Conservation (phyloP, 2,113 vertebrate genomes). For the Rhynchomys soricoides region DNA sequence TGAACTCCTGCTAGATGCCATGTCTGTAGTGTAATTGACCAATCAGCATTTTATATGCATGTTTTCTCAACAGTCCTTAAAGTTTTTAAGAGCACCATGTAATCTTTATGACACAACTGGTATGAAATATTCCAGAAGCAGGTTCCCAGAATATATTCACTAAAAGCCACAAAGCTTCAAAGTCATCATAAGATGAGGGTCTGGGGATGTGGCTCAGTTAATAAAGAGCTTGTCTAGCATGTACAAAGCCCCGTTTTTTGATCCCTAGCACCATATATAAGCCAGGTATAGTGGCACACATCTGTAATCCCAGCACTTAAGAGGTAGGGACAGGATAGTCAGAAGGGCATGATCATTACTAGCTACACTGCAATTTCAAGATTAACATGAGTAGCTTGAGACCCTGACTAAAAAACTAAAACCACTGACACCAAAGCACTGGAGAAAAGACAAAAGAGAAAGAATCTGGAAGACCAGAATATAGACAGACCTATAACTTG, state of each 20-base stretch:
- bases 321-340: background rate
- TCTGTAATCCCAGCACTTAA: background rate
- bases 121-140: background rate
- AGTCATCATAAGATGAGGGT: background rate
- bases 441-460: background rate
- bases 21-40: background rate
- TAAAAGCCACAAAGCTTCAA: background rate
- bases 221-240: background rate
- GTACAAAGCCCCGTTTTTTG: too few species aligned
- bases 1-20: background rate
- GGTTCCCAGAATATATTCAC: background rate
- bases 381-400: background rate
- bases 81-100: background rate
- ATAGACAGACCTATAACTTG: background rate
- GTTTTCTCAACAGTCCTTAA: conserved; percentile 20
- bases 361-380: too few species aligned
- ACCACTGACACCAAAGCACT: background rate
- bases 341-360: too few species aligned
- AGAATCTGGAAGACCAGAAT: background rate
- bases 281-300: too few species aligned
- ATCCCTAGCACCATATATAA: background rate
- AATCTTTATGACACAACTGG: background rate
- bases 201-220: too few species aligned
- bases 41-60: background rate
- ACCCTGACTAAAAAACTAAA: background rate